These are phyloP conservation scores for Platyscelio sp. DNA, from an alignment of 2,888 invertebrate species.

Conservation along the genomic window DNA sequence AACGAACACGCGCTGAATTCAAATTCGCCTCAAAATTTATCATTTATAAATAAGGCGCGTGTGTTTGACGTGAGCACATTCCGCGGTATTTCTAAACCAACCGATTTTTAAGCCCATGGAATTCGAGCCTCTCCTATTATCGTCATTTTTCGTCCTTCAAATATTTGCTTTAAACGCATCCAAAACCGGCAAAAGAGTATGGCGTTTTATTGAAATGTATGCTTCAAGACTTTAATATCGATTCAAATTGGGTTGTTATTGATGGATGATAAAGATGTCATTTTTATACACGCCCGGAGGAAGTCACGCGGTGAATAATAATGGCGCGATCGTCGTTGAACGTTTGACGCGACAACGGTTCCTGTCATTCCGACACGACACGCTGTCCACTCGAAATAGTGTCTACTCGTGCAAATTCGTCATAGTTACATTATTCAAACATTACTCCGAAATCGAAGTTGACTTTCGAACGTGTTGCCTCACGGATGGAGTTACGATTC, in stretches of 20 bases:
- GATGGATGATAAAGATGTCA: slow-evolving; percentile 61
- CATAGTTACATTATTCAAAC: slow-evolving; percentile 53
- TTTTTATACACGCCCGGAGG: slow-evolving; percentile 42
- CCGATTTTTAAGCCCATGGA: no score
- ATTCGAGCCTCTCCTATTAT: no score
- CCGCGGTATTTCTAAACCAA: no score
- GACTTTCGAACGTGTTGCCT: slow-evolving; percentile 31
- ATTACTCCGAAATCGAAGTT: slow-evolving; percentile 37
- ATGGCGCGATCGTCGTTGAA: slow-evolving; percentile 54
- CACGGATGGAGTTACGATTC: slow-evolving; percentile 11
- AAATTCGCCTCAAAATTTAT: no score
- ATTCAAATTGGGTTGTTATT: slow-evolving; percentile 52
- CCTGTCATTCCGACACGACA: slow-evolving; percentile 54
- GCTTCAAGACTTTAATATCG: slow-evolving; percentile 45
- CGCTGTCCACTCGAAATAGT: slow-evolving; percentile 57
- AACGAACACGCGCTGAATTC: no score
- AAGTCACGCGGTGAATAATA: slow-evolving; percentile 57
- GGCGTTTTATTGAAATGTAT: slow-evolving; percentile 43
- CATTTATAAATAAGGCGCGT: no score
- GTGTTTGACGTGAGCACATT: no score
- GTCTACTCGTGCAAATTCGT: slow-evolving; percentile 38
- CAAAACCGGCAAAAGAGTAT: neutral
- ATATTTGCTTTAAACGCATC: slow-evolving; percentile 27
- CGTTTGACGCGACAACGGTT: slow-evolving; percentile 58
- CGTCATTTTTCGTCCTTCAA: no score